A percentile compares a stretch with the other conserved stretches of the same genome.
Conservation (phyloP, 2,797 vertebrate species). For the Crocidura indochinensis region DNA sequence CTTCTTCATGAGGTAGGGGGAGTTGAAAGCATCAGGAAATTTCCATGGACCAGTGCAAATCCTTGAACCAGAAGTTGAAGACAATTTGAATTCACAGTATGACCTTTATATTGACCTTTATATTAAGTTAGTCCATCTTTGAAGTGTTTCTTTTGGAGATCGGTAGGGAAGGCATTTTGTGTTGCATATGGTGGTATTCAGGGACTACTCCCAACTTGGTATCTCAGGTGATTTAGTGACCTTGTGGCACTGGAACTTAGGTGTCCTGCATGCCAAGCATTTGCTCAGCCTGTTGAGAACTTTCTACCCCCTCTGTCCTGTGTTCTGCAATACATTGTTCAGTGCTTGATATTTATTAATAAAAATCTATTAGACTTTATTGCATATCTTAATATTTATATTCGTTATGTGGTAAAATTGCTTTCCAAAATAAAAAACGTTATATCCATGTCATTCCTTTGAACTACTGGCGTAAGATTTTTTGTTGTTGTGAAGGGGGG, state of each 20-base stretch:
- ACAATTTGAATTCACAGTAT: constrained; percentile 50
- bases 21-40: no score
- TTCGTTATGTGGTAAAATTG: constrained; percentile 53
- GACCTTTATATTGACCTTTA: constrained; percentile 34
- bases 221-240: no score
- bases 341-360: constrained; percentile 51
- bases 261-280: no score
- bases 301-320: no score
- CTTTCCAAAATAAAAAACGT: constrained; percentile 43
- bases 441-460: constrained; percentile 17
- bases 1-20: no score
- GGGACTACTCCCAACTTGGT: no score
- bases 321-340: background rate
- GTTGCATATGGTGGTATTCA: no score
- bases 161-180: no score
- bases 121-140: constrained; percentile 61
- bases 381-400: constrained; percentile 23
- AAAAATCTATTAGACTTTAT: constrained; percentile 37
- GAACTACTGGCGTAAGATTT: background rate
- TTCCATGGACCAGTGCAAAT: no score
- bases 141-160: background rate
- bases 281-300: no score
- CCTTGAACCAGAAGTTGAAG: no score
- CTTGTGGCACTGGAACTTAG: no score
- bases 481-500: background rate